These are phyloP conservation scores for Oncorhynchus gorbuscha DNA, from an alignment of 2,113 vertebrate genomes.

Conservation along the genomic window DNA sequence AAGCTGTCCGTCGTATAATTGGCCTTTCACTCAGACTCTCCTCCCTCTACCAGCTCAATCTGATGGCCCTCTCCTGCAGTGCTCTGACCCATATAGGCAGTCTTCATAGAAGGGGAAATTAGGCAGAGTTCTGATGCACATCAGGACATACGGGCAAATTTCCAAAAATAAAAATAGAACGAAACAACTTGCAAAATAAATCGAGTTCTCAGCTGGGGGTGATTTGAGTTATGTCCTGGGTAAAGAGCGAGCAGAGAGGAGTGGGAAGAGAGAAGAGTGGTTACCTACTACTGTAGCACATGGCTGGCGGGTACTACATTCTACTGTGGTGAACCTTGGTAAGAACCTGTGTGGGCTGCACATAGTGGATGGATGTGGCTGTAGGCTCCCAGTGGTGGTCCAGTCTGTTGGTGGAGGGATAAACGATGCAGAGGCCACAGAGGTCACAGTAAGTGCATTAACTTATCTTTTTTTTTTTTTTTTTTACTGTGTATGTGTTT, in stretches of 20 bases:
- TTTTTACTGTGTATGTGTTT: no score
- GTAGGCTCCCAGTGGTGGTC: conserved; percentile 52
- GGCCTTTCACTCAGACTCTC: conserved; percentile 30
- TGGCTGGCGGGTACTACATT: conserved; percentile 40
- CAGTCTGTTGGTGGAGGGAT: conserved; percentile 53
- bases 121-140: conserved; percentile 41
- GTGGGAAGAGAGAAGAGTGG: conserved; percentile 40
- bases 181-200: conserved; percentile 29
- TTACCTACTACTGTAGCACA: conserved; percentile 25
- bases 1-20: conserved; percentile 31
- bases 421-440: conserved; percentile 54
- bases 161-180: conserved; percentile 52
- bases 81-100: conserved; percentile 21
- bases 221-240: conserved; percentile 51
- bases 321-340: conserved; percentile 30
- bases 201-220: conserved; percentile 46
- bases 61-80: conserved; percentile 6
- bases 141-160: conserved; percentile 48
- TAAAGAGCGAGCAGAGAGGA: conserved; percentile 38
- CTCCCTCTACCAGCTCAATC: conserved; percentile 35
- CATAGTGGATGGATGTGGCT: conserved; percentile 59
- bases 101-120: conserved; percentile 46
- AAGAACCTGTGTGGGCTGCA: conserved; percentile 62
- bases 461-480: no score
- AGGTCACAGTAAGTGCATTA: conserved; percentile 9